These are phyloP conservation scores for Dryadula phaetusa DNA, from an alignment of 2,888 invertebrate genomes.

Conservation along the genomic window DNA sequence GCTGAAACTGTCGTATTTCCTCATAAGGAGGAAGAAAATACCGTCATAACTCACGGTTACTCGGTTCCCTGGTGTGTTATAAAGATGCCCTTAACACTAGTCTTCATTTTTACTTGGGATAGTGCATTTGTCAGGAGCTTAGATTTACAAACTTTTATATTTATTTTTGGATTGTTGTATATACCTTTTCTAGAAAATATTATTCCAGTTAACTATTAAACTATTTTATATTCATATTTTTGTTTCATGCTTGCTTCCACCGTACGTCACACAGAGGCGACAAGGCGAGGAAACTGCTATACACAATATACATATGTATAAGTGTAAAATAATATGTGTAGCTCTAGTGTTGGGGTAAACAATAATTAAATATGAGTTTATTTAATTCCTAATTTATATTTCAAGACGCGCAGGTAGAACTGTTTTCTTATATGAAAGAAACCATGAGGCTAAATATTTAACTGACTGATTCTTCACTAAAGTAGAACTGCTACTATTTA, in stretches of 20 bases:
- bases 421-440: neutral
- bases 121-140: conserved; percentile 63
- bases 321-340: too few relatives aligned
- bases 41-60: conserved; percentile 81
- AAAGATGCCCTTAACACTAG: conserved; percentile 83
- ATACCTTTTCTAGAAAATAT: neutral
- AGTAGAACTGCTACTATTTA: neutral
- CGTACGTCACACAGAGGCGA: neutral
- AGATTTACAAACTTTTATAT: conserved; percentile 49
- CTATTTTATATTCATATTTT: neutral
- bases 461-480: neutral
- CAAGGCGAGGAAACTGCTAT: too few relatives aligned
- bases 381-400: too few relatives aligned
- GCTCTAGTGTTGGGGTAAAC: too few relatives aligned
- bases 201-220: neutral
- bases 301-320: neutral
- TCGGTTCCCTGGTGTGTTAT: conserved; percentile 77
- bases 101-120: conserved; percentile 77
- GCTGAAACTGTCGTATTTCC: conserved; percentile 81
- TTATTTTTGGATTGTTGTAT: neutral
- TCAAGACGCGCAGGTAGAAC: too few relatives aligned
- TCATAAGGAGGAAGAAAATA: conserved; percentile 81
- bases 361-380: too few relatives aligned
- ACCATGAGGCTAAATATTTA: neutral
- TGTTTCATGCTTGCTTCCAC: neutral